Conservation (phyloP, 2,888 invertebrate genomes). For the Nineta flava region DNA sequence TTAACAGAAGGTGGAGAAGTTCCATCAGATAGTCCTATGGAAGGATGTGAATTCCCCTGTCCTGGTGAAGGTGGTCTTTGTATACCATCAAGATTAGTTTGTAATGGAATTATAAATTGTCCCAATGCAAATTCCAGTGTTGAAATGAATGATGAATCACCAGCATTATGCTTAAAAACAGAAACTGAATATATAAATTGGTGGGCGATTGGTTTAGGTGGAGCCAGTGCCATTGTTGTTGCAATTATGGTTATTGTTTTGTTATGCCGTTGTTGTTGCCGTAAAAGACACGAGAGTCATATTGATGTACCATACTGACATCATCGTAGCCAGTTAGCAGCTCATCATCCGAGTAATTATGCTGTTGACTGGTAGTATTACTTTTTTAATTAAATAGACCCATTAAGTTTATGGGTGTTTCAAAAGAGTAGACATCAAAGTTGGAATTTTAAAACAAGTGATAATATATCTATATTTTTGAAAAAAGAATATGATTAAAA, state of each 20-base stretch:
- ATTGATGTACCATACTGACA: conserved; percentile 8
- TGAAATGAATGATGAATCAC: conserved; percentile 52
- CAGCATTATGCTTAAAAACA: conserved; percentile 42
- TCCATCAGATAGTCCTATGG: conserved; percentile 26
- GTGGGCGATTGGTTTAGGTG: conserved; percentile 7
- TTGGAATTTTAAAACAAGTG: too few species aligned
- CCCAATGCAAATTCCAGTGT: conserved; percentile 46
- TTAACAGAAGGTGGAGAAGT: conserved; percentile 41
- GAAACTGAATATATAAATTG: conserved; percentile 4
- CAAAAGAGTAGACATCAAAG: neutral
- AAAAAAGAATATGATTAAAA: too few species aligned
- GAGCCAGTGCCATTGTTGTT: conserved; percentile 1
- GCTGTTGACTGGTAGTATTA: conserved; percentile 8
- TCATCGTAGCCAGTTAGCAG: conserved; percentile 5
- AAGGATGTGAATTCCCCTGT: conserved; percentile 72
- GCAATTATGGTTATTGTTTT: conserved; percentile 1
- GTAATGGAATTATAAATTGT: conserved; percentile 79
- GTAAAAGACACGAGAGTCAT: conserved; percentile 5
- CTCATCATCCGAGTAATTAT: conserved; percentile 1
- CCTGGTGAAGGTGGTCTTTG: conserved; percentile 71
- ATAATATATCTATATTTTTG: too few species aligned
- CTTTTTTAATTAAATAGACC: neutral
- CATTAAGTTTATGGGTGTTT: neutral
- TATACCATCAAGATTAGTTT: conserved; percentile 67
- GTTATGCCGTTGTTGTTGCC: conserved; percentile 6